phyloP scores from a whole-genome alignment of 2,888 invertebrate genomes.

The Erynnis tages region DNA sequence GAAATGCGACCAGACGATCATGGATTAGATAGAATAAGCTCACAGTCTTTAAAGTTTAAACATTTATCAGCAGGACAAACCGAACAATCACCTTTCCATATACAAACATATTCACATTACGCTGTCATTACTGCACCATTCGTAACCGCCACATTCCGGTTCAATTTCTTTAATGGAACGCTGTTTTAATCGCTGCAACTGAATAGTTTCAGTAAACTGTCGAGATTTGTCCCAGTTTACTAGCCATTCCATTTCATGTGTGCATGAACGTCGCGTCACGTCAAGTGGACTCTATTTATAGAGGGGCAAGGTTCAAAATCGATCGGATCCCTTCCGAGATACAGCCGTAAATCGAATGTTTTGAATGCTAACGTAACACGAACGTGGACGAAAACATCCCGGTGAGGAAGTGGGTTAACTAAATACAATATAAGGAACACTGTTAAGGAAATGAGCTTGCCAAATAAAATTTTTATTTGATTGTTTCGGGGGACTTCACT shows the following conservation, averaged over 20 bases:
- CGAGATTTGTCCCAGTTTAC: constrained; percentile 55
- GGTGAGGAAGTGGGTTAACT: constrained; percentile 46
- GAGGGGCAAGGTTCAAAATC: constrained; percentile 4
- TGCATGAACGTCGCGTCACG: not conserved
- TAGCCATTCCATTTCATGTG: constrained; percentile 33
- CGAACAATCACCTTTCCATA: no score
- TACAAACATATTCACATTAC: not conserved
- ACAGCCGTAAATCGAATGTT: constrained; percentile 40
- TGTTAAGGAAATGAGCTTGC: constrained; percentile 56
- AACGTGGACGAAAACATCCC: constrained; percentile 65
- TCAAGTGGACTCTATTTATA: not conserved
- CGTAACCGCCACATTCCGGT: constrained; percentile 10
- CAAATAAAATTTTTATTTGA: constrained; percentile 46
- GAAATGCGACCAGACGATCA: no score
- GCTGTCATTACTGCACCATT: constrained; percentile 1
- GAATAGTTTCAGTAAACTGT: constrained; percentile 39
- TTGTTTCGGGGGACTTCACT: no score
- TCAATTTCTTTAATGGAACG: constrained; percentile 25
- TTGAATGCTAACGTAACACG: constrained; percentile 64
- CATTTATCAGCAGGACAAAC: no score
- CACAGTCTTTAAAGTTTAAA: no score
- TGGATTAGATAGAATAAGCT: no score
- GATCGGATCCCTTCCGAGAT: not conserved
- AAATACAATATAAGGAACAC: constrained; percentile 42
- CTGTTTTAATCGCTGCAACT: constrained; percentile 41